Conservation (phyloP, 2,888 invertebrate species). For the Conomelus anceps region DNA sequence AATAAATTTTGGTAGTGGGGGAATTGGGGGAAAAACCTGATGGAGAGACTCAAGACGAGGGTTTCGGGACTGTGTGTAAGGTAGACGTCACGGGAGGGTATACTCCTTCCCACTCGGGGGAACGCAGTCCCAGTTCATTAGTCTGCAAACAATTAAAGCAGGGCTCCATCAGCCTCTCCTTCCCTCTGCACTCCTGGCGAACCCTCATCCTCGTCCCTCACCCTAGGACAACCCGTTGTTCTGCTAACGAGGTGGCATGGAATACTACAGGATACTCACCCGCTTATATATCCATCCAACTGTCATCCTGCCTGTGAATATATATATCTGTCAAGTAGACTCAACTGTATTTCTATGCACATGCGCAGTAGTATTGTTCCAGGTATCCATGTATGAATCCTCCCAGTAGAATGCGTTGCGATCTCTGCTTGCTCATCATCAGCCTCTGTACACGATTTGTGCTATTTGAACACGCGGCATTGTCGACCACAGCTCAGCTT, state of each 20-base stretch:
- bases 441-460: background rate
- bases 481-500: background rate
- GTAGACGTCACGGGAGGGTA: background rate
- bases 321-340: background rate
- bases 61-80: background rate
- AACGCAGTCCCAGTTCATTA: background rate
- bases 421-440: background rate
- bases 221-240: background rate
- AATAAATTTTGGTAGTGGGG: background rate
- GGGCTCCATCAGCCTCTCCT: background rate
- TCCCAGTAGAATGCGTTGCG: background rate
- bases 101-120: background rate
- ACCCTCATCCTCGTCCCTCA: background rate
- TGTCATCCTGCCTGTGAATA: background rate
- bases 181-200: background rate
- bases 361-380: background rate
- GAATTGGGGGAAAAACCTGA: background rate
- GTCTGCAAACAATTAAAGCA: background rate
- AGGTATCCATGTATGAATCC: background rate
- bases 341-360: background rate
- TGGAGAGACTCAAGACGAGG: background rate
- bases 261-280: background rate
- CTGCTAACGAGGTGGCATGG: background rate
- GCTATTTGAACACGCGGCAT: background rate
- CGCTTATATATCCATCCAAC: background rate